Percentiles rank a stretch among this genome's conserved stretches.
phyloP scores from a whole-genome alignment of 2,113 vertebrate species.

The Fregata magnificens region DNA sequence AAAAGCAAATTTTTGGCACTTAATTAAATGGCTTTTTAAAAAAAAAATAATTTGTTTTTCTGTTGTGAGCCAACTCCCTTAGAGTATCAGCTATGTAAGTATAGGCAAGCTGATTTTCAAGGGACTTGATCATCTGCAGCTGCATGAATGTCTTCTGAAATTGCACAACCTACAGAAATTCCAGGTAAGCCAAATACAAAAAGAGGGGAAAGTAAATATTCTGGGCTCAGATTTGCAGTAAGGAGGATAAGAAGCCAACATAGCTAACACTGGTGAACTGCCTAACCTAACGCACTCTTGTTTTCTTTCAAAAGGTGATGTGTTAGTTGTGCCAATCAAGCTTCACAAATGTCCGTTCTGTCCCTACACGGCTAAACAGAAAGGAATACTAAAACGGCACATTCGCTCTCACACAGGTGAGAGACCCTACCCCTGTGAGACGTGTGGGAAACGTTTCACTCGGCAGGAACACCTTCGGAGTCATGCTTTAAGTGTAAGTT shows the following conservation, averaged over 20 bases:
- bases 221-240: fast-evolving
- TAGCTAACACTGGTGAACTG: fast-evolving
- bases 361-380: conserved; percentile 96
- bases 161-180: fast-evolving
- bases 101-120: not conserved
- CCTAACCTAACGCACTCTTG: fast-evolving
- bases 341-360: conserved; percentile 97
- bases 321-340: conserved; percentile 91
- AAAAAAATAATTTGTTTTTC: not conserved
- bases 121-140: not conserved
- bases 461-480: conserved; percentile 95
- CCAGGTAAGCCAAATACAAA: not conserved
- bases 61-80: not conserved
- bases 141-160: not conserved
- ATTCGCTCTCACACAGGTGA: conserved; percentile 97
- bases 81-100: not conserved
- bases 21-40: not conserved
- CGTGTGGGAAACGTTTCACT: conserved; percentile 94
- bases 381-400: conserved; percentile 94
- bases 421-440: conserved; percentile 92
- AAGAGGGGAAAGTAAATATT: fast-evolving
- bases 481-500: conserved; percentile 90
- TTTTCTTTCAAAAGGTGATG: conserved; percentile 77
- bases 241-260: fast-evolving
- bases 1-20: not conserved